Percentiles rank a stretch among this genome's conserved stretches.
Conservation (phyloP, 2,113 vertebrate species). For the Solea senegalensis region DNA sequence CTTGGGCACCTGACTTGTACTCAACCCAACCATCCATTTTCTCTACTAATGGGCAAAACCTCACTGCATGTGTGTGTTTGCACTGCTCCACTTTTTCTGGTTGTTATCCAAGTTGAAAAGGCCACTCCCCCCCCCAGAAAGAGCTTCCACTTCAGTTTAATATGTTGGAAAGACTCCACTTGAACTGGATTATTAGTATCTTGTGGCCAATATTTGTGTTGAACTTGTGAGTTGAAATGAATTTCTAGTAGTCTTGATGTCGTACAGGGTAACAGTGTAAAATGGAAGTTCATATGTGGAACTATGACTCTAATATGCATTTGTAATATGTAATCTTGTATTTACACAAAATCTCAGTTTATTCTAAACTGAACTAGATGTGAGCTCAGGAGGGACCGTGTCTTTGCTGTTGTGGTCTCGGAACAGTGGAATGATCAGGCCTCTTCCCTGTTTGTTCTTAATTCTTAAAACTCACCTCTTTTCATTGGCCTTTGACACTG, state of each 20-base stretch:
- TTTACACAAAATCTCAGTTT: too few relatives aligned
- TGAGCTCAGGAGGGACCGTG: too few relatives aligned
- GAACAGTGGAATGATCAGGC: too few relatives aligned
- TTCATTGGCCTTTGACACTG: too few relatives aligned
- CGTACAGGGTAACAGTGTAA: too few relatives aligned
- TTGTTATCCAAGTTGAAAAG: slow-evolving; percentile 36
- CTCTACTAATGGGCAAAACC: slow-evolving; percentile 35
- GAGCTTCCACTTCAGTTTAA: slow-evolving; percentile 24
- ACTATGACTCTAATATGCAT: too few relatives aligned
- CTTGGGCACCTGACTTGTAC: slow-evolving; percentile 19
- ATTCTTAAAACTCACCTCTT: too few relatives aligned
- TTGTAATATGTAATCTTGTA: too few relatives aligned
- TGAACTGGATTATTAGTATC: background rate
- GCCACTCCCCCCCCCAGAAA: slow-evolving; percentile 11
- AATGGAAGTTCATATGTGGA: too few relatives aligned
- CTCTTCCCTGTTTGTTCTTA: too few relatives aligned
- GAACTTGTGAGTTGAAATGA: background rate
- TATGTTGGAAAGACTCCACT: slow-evolving; percentile 1
- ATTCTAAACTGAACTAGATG: too few relatives aligned
- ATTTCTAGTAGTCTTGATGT: background rate
- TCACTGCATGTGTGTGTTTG: background rate
- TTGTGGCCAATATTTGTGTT: background rate
- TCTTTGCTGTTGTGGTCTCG: too few relatives aligned
- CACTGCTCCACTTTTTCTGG: slow-evolving; percentile 20
- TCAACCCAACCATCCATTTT: slow-evolving; percentile 38